phyloP scores from a whole-genome alignment of 64 coral and sea anemone species.

The Pocillopora verrucosa region DNA sequence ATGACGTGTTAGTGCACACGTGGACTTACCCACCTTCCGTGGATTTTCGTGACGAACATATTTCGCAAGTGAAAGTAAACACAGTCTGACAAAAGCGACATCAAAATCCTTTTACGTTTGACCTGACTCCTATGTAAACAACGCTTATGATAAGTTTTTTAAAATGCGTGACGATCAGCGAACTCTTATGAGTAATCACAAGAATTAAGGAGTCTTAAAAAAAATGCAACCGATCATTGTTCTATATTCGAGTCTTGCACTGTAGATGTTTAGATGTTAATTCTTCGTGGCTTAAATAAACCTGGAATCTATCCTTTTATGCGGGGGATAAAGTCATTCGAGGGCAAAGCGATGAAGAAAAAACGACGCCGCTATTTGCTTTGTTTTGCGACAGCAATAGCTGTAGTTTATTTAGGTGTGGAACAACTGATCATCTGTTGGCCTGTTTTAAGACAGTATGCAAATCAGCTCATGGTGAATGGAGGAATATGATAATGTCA shows the following conservation, averaged over 20 bases:
- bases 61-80: background rate
- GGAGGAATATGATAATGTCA: background rate
- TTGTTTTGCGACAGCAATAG: background rate
- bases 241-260: too few relatives aligned
- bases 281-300: too few relatives aligned
- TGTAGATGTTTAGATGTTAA: too few relatives aligned
- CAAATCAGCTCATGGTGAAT: background rate
- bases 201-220: background rate
- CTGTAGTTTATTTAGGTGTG: background rate
- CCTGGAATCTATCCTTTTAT: background rate
- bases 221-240: background rate
- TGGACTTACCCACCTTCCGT: background rate
- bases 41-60: background rate
- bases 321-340: background rate
- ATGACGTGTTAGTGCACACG: background rate
- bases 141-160: background rate
- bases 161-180: background rate
- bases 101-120: background rate
- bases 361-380: background rate
- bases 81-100: background rate
- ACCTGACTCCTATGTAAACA: background rate
- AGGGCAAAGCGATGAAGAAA: background rate
- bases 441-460: background rate
- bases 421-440: background rate
- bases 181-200: background rate